These are phyloP conservation scores for Gymnothorax javanicus DNA, from an alignment of 2,797 vertebrate genomes.

Conservation along the genomic window DNA sequence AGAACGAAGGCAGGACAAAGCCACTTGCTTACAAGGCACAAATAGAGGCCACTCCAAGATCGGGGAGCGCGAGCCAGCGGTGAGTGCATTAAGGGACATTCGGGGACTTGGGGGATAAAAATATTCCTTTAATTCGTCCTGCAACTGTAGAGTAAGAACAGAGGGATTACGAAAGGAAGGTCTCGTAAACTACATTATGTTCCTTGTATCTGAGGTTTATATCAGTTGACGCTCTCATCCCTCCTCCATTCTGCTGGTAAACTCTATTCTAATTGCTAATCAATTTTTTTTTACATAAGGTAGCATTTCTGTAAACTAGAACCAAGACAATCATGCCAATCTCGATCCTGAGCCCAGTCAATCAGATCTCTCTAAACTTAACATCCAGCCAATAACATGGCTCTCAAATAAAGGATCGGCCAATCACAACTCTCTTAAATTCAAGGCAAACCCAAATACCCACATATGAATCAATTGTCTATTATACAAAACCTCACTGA, in stretches of 20 bases:
- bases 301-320: too few species aligned
- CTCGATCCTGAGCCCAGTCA: neutral
- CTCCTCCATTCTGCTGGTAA: too few species aligned
- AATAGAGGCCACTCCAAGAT: constrained; percentile 3
- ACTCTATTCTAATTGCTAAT: neutral
- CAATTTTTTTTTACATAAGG: neutral
- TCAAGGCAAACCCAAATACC: neutral
- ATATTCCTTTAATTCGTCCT: neutral
- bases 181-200: neutral
- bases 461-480: neutral
- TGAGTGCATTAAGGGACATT: neutral
- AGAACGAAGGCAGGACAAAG: neutral
- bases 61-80: neutral
- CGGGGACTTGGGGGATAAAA: neutral
- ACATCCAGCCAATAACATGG: neutral
- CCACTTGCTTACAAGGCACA: neutral
- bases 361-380: neutral
- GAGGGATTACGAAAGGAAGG: neutral
- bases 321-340: neutral
- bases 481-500: neutral
- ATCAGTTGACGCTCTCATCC: too few species aligned
- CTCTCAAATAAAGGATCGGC: neutral
- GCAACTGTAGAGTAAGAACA: neutral
- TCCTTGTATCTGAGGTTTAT: neutral
- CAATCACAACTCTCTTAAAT: neutral